phyloP scores from a whole-genome alignment of 1,140 invertebrate species.

The Andrena cerasifolii region DNA sequence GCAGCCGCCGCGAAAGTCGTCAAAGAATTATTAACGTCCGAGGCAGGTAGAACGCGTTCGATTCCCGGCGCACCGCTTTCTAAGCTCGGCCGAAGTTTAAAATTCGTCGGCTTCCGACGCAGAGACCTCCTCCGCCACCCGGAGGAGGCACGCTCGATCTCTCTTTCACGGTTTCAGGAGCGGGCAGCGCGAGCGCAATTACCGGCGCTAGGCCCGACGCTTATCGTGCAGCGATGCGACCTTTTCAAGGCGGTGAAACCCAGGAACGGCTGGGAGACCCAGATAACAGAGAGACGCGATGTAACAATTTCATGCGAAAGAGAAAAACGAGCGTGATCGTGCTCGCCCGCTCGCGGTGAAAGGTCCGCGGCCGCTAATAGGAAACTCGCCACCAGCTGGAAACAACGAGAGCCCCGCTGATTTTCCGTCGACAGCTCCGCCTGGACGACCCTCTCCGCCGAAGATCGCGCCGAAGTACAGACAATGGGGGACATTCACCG shows the following conservation, averaged over 20 bases:
- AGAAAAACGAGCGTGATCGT: conserved; percentile 20
- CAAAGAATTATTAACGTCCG: conserved; percentile 36
- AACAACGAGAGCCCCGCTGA: neutral
- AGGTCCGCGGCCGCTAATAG: conserved; percentile 35
- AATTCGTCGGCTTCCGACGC: conserved; percentile 11
- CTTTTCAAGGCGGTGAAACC: conserved; percentile 51
- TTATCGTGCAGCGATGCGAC: conserved; percentile 51
- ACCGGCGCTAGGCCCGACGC: conserved; percentile 1
- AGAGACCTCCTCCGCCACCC: conserved; percentile 18
- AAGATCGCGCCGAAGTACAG: too few species aligned
- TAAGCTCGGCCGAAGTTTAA: conserved; percentile 9
- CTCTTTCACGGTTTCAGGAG: too few species aligned
- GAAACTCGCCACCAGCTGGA: conserved; percentile 11
- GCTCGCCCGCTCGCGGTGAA: conserved; percentile 27
- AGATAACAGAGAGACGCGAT: conserved; percentile 44
- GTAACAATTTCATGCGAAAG: conserved; percentile 48
- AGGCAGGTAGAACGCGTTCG: conserved; percentile 28
- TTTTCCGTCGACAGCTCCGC: conserved; percentile 20
- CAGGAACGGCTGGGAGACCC: conserved; percentile 8
- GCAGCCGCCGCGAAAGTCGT: conserved; percentile 37
- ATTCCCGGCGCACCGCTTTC: conserved; percentile 22
- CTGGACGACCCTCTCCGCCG: neutral
- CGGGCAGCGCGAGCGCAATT: conserved; percentile 10
- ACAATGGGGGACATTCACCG: conserved; percentile 7
- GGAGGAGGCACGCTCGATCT: neutral